A percentile compares a stretch with the other conserved stretches of the same genome.
These are phyloP conservation scores for Silurus meridionalis DNA, from an alignment of 2,113 vertebrate species.

Conservation along the genomic window DNA sequence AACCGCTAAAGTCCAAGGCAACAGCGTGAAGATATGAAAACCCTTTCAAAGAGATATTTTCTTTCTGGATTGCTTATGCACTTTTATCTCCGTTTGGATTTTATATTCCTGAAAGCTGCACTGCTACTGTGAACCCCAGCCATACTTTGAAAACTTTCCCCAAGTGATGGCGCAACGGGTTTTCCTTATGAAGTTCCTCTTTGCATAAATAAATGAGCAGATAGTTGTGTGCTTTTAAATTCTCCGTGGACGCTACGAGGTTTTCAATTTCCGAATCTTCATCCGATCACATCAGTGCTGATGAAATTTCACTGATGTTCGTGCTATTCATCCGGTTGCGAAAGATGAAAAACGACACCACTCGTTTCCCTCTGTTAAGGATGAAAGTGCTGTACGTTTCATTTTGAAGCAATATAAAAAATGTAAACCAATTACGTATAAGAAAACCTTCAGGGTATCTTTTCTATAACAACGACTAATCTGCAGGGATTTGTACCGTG, in stretches of 20 bases:
- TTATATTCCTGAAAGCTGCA: neutral
- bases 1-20: neutral
- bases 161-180: neutral
- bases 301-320: neutral
- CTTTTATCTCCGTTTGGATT: slow-evolving; percentile 3
- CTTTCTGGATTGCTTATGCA: neutral
- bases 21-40: neutral
- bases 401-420: neutral
- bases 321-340: neutral
- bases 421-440: neutral
- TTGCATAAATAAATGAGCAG: slow-evolving; percentile 42
- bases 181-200: slow-evolving; percentile 27
- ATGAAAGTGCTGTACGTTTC: neutral
- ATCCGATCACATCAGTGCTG: neutral
- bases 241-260: neutral
- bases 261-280: neutral
- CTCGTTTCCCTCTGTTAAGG: neutral
- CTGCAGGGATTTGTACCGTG: neutral
- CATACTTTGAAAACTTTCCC: slow-evolving; percentile 39
- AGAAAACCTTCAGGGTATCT: neutral
- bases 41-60: neutral
- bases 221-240: slow-evolving; percentile 13
- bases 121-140: neutral
- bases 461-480: neutral
- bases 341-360: neutral